Conservation (phyloP, 2,888 invertebrate genomes). For the Pollenia labialis region DNA sequence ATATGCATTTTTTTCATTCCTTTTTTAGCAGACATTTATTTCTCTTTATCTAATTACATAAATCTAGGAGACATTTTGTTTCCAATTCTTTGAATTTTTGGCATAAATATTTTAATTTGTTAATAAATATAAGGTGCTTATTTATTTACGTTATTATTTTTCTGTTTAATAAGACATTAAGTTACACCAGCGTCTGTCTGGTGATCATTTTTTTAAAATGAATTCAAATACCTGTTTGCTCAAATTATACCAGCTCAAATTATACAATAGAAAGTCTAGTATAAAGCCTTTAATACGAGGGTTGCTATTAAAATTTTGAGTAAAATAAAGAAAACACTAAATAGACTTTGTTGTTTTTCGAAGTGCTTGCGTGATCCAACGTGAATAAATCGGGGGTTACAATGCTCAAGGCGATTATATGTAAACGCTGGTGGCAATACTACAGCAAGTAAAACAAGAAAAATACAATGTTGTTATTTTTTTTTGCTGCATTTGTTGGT, state of each 20-base stretch:
- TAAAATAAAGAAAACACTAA: too few relatives aligned
- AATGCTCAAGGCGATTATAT: too few relatives aligned
- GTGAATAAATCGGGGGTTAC: too few relatives aligned
- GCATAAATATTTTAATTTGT: neutral
- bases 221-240: constrained; percentile 21
- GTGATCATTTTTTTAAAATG: constrained; percentile 54
- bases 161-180: neutral
- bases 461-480: too few relatives aligned
- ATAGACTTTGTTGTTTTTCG: too few relatives aligned
- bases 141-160: constrained; percentile 5
- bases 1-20: neutral
- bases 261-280: too few relatives aligned
- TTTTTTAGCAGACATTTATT: constrained; percentile 6
- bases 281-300: too few relatives aligned
- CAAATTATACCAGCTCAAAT: neutral
- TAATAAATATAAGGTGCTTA: constrained; percentile 3
- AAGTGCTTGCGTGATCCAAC: too few relatives aligned
- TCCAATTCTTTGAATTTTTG: neutral
- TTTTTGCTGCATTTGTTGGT: too few relatives aligned
- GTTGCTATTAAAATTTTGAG: too few relatives aligned
- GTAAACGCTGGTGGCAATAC: too few relatives aligned
- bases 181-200: constrained; percentile 8
- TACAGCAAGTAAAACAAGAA: too few relatives aligned
- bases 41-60: neutral
- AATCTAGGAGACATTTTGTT: neutral